Conservation (phyloP, 2,888 invertebrate species). For the Furcula furcula region DNA sequence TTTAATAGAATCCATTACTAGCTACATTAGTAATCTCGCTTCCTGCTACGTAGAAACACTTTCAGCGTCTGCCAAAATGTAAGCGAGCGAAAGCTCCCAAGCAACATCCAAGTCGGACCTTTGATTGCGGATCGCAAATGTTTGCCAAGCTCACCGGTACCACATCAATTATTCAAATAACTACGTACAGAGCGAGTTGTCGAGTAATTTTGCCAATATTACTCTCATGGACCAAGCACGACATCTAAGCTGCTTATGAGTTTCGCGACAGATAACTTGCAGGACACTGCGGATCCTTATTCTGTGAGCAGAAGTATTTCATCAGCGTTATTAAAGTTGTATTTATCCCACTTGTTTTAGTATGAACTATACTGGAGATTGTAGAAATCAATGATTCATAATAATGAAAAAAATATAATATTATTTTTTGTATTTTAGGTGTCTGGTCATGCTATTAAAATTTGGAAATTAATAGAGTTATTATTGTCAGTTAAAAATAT, state of each 20-base stretch:
- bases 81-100: conserved; percentile 43
- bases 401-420: too few species aligned
- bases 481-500: too few species aligned
- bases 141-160: conserved; percentile 66
- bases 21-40: too few species aligned
- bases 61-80: conserved; percentile 35
- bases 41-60: conserved; percentile 29
- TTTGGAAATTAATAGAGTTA: too few species aligned
- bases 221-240: conserved; percentile 48
- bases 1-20: too few species aligned
- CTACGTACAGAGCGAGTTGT: conserved; percentile 56
- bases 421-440: too few species aligned
- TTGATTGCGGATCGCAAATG: conserved; percentile 74
- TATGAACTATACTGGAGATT: too few species aligned
- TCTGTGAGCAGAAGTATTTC: conserved; percentile 5
- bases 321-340: too few species aligned
- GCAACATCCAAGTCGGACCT: conserved; percentile 60
- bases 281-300: conserved; percentile 48
- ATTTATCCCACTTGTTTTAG: background rate
- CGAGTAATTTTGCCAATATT: conserved; percentile 71
- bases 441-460: too few species aligned
- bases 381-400: too few species aligned
- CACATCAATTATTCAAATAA: conserved; percentile 77
- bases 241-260: conserved; percentile 73
- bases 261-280: conserved; percentile 62